Conservation (phyloP, 1,140 invertebrate species). For the Piezodorus guildinii region DNA sequence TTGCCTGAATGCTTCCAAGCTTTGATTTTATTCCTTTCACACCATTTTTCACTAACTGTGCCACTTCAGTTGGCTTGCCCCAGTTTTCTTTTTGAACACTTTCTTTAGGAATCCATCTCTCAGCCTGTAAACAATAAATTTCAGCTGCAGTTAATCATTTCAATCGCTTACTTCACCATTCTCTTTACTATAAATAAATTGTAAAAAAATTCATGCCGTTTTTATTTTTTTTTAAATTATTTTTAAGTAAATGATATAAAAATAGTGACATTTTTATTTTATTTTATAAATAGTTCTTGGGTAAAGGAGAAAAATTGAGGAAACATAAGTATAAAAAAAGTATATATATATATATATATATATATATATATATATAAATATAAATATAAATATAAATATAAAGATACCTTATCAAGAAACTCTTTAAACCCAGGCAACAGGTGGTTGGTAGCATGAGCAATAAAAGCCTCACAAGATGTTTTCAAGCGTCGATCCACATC, state of each 20-base stretch:
- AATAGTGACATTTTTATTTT: background rate
- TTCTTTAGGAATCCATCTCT: slow-evolving; percentile 20
- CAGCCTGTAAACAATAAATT: slow-evolving; percentile 20
- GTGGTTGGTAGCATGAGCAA: slow-evolving; percentile 62
- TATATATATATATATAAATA: too few relatives aligned
- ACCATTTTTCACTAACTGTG: slow-evolving; percentile 41
- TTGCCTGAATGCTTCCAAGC: slow-evolving; percentile 65
- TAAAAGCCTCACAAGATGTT: slow-evolving; percentile 80
- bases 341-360: too few relatives aligned
- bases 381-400: too few relatives aligned
- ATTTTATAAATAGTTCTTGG: too few relatives aligned
- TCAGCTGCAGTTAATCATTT: background rate
- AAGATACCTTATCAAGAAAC: slow-evolving; percentile 61
- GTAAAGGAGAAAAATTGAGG: too few relatives aligned
- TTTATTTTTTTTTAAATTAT: background rate
- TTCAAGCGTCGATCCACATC: slow-evolving; percentile 90
- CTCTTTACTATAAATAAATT: too few relatives aligned
- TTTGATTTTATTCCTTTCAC: slow-evolving; percentile 64
- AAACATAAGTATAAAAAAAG: too few relatives aligned
- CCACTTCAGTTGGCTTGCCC: slow-evolving; percentile 10
- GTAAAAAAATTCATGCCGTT: too few relatives aligned
- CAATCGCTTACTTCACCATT: background rate
- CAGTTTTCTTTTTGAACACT: slow-evolving; percentile 21
- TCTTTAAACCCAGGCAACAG: slow-evolving; percentile 59
- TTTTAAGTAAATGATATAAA: too few relatives aligned